phyloP scores from a whole-genome alignment of 2,888 invertebrate genomes.

The Cataglyphis altisquamis region DNA sequence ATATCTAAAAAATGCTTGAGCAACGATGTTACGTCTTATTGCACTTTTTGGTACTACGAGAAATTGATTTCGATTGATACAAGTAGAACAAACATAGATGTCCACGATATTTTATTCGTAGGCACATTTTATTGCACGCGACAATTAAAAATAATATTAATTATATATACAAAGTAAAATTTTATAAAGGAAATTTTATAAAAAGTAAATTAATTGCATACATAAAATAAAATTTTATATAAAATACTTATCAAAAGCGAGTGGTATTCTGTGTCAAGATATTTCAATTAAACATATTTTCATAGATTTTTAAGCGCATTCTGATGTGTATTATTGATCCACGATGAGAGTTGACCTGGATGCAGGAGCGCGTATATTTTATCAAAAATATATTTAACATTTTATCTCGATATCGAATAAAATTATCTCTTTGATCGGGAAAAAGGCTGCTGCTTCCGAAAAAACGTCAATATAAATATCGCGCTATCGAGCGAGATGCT shows the following conservation, averaged over 20 bases:
- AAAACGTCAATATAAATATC: conserved; percentile 6
- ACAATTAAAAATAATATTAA: conserved; percentile 25
- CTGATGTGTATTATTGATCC: neutral
- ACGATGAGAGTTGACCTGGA: neutral
- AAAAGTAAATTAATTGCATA: neutral
- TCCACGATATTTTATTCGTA: neutral
- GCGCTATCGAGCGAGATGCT: conserved; percentile 22
- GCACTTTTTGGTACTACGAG: conserved; percentile 7
- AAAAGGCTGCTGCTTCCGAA: neutral
- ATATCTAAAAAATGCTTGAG: conserved; percentile 42
- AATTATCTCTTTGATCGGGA: neutral
- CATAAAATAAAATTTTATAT: neutral
- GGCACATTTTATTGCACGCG: neutral
- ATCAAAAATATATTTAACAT: conserved; percentile 40
- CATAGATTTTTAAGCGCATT: neutral
- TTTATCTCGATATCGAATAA: conserved; percentile 11
- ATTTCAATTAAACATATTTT: neutral
- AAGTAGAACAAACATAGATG: neutral
- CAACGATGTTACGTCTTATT: conserved; percentile 33
- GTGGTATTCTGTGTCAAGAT: neutral
- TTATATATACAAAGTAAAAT: neutral
- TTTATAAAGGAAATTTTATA: neutral
- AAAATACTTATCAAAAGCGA: conserved; percentile 9
- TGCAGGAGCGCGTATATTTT: neutral
- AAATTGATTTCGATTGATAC: conserved; percentile 18